phyloP scores from a whole-genome alignment of 1,140 invertebrate species.

The Cydia pomonella region DNA sequence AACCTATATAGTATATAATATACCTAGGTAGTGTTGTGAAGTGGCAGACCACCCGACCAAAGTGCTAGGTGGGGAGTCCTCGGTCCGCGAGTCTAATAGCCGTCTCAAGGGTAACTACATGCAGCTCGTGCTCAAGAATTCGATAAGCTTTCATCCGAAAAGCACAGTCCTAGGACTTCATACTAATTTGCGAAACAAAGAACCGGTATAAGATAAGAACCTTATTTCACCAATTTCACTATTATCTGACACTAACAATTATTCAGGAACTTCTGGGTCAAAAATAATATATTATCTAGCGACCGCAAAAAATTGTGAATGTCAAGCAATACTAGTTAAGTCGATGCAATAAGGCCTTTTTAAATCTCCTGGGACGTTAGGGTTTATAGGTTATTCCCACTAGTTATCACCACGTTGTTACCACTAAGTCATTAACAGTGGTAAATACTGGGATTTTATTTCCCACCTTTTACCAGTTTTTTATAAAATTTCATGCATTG shows the following conservation, averaged over 20 bases:
- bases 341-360: not conserved
- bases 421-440: too few species aligned
- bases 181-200: not conserved
- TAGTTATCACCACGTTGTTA: too few species aligned
- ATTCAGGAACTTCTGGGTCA: not conserved
- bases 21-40: not conserved
- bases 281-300: not conserved
- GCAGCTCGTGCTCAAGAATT: slow-evolving; percentile 27
- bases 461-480: too few species aligned
- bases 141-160: not conserved
- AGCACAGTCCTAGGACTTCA: not conserved
- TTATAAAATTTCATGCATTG: too few species aligned
- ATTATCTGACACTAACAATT: not conserved
- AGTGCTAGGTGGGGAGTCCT: slow-evolving; percentile 10
- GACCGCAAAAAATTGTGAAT: not conserved
- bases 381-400: too few species aligned
- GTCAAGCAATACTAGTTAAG: not conserved
- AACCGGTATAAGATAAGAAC: not conserved
- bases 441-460: too few species aligned
- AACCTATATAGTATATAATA: too few species aligned
- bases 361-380: not conserved
- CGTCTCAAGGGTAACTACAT: not conserved
- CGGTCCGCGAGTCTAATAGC: not conserved
- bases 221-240: not conserved
- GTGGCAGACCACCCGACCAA: slow-evolving; percentile 9